A percentile compares a stretch with the other conserved stretches of the same genome.
These are phyloP conservation scores for Eledone cirrhosa DNA, from an alignment of 2,888 invertebrate genomes.

Conservation along the genomic window DNA sequence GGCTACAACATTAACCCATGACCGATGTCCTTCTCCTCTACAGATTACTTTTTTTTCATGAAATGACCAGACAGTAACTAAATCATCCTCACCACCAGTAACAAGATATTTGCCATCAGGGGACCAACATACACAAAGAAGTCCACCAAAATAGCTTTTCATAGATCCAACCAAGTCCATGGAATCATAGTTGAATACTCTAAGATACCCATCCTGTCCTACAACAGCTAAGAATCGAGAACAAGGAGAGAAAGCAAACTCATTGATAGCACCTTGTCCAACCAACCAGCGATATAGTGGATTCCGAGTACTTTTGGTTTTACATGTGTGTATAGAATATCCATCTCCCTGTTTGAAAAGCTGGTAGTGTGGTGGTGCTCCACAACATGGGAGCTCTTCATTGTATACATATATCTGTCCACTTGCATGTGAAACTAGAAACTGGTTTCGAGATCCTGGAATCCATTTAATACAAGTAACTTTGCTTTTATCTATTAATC, in stretches of 20 bases:
- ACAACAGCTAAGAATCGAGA: constrained; percentile 91
- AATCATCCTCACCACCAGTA: constrained; percentile 97
- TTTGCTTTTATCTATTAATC: constrained; percentile 90
- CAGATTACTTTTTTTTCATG: constrained; percentile 92
- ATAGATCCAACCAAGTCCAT: constrained; percentile 93
- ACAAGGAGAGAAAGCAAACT: constrained; percentile 96
- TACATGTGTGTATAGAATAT: constrained; percentile 92
- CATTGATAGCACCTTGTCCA: constrained; percentile 81
- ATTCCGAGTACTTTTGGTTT: constrained; percentile 94
- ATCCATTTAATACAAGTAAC: constrained; percentile 99
- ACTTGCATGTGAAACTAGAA: constrained; percentile 92
- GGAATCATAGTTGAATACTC: constrained; percentile 96
- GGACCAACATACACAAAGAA: constrained; percentile 97
- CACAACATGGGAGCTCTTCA: constrained; percentile 85
- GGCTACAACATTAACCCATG: constrained; percentile 97
- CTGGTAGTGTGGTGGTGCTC: constrained; percentile 92
- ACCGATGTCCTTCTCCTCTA: constrained; percentile 96
- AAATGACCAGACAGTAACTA: constrained; percentile 96
- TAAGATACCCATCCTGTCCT: constrained; percentile 85
- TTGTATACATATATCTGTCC: constrained; percentile 98
- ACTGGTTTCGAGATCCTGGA: constrained; percentile 91
- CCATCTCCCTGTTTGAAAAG: constrained; percentile 94
- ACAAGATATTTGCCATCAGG: constrained; percentile 91
- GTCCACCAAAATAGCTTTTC: constrained; percentile 96
- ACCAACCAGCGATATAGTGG: constrained; percentile 81